Base-by-base conservation (phyloP, 64 coral and sea anemone species). In the Montipora foliosa region DNA sequence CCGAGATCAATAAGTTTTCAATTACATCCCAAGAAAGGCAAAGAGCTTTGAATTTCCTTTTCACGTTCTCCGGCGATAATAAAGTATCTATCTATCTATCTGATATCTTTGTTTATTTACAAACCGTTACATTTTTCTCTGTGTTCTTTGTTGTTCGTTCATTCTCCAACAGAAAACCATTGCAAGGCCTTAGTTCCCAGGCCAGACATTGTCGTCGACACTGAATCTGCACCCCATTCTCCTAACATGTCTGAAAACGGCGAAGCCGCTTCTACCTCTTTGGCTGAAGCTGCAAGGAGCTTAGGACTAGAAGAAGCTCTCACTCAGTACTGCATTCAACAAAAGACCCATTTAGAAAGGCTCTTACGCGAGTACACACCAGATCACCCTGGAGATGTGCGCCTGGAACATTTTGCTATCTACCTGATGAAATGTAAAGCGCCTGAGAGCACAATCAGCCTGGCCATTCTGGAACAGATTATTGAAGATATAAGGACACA, bases 391-490 rank as follows among this genome's bases (percentile, higher is more conserved):
- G 76, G 90, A 47, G 96, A 98, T 90, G 90, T 93, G 52, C 96
- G 96, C 69, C 80, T 98, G 16, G 93, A 98, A 67, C 90, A 95
- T n/a, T 89, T 95, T 67, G 94, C 89, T 11, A 87, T 93, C 12
- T 98, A 98, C 60, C 74, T 98, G 13, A 93, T 98, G 60, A 91
- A 76, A 71, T 95, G 96, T 80, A 89, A 90, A 51, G 96, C 93
- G 5, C 67, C 93, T 10, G 58, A 71, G 19, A 29, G 87, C 16
- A 88, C 15, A 1, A 77, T 95, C 64, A 84, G 92, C 22, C 75
- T 67, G 84, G 94, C 93, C 10, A 98, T 98, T 57, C 64, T 98
- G 20, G 84, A 98, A n/a, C 80, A 93, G 67, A 73, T 98, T 77
- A 58, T 93, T 4, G 96, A 98, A 16, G 94, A 98, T 44, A 88